A percentile compares a stretch with the other conserved stretches of the same genome.
Evolutionary conservation across 2,113 vertebrate genomes (phyloP).

Genomic region (Caretta caretta): DNA sequence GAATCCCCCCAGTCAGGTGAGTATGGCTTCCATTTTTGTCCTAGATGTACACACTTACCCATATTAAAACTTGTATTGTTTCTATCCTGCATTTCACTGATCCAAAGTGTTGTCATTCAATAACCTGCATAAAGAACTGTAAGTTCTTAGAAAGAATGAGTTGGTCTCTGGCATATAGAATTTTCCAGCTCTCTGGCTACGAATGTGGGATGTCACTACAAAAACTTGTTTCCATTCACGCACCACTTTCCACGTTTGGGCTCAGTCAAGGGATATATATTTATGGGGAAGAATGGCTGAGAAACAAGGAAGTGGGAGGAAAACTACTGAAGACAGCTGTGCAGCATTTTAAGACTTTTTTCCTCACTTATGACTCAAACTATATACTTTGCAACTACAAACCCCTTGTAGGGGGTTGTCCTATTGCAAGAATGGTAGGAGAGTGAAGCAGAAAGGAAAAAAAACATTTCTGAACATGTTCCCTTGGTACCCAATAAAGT

Average conservation of each 20-base stretch:
- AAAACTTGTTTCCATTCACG: not conserved
- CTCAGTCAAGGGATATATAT: too few relatives aligned
- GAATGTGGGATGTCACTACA: not conserved
- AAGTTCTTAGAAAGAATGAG: not conserved
- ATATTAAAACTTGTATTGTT: constrained; percentile 8
- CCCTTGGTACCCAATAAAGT: rapidly evolving
- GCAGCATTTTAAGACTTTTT: not conserved
- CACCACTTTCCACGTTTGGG: not conserved
- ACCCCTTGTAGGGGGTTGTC: not conserved
- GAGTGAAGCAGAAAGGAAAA: not conserved
- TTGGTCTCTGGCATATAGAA: not conserved
- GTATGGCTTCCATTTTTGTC: not conserved
- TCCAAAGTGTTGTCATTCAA: rapidly evolving
- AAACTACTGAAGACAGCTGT: not conserved
- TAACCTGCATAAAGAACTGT: not conserved
- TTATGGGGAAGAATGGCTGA: not conserved
- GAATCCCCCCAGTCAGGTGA: not conserved
- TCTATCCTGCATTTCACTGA: not conserved
- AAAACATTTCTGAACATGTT: not conserved
- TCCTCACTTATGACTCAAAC: not conserved
- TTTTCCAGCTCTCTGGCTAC: not conserved
- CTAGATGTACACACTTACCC: not conserved
- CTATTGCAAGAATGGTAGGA: not conserved
- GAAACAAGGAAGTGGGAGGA: not conserved
- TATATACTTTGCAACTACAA: not conserved